Base-by-base conservation (phyloP, 1,140 invertebrate genomes). In the Hycleus cichorii region DNA sequence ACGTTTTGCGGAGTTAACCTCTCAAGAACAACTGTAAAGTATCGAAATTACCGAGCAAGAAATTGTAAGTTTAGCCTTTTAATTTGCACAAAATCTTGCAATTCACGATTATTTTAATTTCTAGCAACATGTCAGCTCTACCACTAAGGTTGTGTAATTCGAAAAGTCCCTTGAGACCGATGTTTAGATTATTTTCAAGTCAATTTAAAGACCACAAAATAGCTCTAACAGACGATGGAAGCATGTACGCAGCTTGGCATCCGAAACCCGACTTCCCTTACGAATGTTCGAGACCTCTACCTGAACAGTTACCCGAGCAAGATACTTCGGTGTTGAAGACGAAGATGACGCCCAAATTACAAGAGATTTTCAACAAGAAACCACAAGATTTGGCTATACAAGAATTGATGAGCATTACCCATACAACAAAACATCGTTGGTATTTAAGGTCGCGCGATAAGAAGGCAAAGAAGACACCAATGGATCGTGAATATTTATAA, bases 211-310 rank as follows among this genome's bases (percentile, higher is more conserved):
- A 63, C 11, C 72, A 80, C 39, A 80, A 80, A 65, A 81, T 90
- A 26, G 81, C 84, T 9, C 75, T 85, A 59, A 83, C 83, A 9
- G 80, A 87, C 63, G 83, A 91, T 75, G 81, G 84, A n/a, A 81
- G 80, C 44, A 90, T 86, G 49, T 81, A 91, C 58, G 82, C 93
- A 42, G 91, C 88, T 60, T 92, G 92, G 85, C 93, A 97, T 76
- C 89, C 88, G 39, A 84, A 91, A 64, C 70, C 78, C 69, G 72
- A 81, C 43, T 88, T 91, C 77, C 92, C 93, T 0, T 97, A 95
- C 69, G 89, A 95, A 74, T 84, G 74, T 66, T 86, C 90, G 6
- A 83, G 80, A 69, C 87, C 90, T 2, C 65, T 94, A 40, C 87
- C 89, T 10, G 67, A 76, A 56, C 65, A 73, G 46, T 50, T 64